Evolutionary conservation across 2,797 vertebrate species (phyloP).

Genomic region (Xyrichtys novacula): DNA sequence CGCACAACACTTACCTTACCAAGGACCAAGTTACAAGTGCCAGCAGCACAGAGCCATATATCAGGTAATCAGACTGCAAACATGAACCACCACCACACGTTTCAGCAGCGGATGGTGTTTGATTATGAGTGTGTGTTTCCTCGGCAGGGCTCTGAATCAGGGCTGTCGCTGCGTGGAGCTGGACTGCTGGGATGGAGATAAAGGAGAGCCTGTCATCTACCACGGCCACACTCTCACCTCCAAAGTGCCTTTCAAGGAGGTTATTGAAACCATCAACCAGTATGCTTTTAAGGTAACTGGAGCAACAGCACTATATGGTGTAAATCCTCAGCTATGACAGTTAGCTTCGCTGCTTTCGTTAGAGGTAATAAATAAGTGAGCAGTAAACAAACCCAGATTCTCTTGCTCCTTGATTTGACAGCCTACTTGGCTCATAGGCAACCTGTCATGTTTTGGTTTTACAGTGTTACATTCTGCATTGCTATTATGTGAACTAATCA

Average conservation of each 20-base stretch:
- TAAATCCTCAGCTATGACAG: constrained; percentile 22
- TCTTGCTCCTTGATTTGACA: constrained; percentile 15
- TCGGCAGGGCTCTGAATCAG: constrained; percentile 89
- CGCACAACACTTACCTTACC: constrained; percentile 94
- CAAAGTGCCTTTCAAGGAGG: constrained; percentile 95
- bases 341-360: background rate
- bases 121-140: constrained; percentile 6
- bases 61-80: constrained; percentile 82
- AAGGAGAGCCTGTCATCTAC: constrained; percentile 93
- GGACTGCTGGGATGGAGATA: constrained; percentile 97
- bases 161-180: constrained; percentile 98
- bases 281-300: constrained; percentile 91
- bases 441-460: constrained; percentile 25
- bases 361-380: constrained; percentile 31
- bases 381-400: constrained; percentile 25
- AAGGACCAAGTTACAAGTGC: constrained; percentile 92
- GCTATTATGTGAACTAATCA: constrained; percentile 28
- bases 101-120: background rate
- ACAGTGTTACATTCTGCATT: constrained; percentile 6
- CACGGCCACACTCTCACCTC: constrained; percentile 96
- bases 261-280: constrained; percentile 92
- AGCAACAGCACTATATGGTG: constrained; percentile 1
- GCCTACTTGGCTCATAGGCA: constrained; percentile 25
- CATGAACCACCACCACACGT: background rate
- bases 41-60: constrained; percentile 97